These are phyloP conservation scores for Carollia perspicillata DNA, from an alignment of 2,113 vertebrate genomes.

Conservation along the genomic window DNA sequence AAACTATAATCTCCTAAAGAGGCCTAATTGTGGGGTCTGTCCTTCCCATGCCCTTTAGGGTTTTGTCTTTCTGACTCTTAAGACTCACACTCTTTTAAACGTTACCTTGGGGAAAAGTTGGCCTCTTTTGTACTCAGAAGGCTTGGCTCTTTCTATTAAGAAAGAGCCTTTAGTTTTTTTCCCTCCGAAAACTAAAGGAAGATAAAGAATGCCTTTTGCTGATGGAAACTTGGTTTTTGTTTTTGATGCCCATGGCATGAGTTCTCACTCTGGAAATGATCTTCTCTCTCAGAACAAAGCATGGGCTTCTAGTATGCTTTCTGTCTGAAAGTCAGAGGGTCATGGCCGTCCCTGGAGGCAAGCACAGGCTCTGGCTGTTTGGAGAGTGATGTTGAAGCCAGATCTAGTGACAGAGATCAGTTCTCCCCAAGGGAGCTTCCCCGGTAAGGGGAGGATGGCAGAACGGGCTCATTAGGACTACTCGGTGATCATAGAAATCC, in stretches of 20 bases:
- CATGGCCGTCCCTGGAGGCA: constrained; percentile 18
- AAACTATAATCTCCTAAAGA: background rate
- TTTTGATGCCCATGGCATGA: background rate
- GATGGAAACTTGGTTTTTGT: constrained; percentile 14
- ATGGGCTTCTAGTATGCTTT: background rate
- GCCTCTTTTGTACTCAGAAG: background rate
- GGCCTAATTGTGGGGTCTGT: background rate
- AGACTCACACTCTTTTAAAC: background rate
- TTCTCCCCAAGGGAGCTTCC: constrained; percentile 4
- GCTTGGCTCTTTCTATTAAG: constrained; percentile 28
- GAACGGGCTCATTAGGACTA: background rate
- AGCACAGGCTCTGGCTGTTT: background rate
- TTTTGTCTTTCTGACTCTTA: constrained; percentile 8
- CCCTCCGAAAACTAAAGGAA: background rate
- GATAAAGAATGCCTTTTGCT: constrained; percentile 2
- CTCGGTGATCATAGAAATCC: background rate
- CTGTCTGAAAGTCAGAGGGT: background rate
- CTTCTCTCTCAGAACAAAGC: constrained; percentile 21
- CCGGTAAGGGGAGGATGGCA: background rate
- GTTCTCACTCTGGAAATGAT: constrained; percentile 31
- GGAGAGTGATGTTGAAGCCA: constrained; percentile 3
- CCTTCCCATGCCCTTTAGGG: background rate
- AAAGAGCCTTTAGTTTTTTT: background rate
- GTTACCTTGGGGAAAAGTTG: constrained; percentile 25
- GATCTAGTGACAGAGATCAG: background rate